Evolutionary conservation across 2,113 vertebrate species (phyloP).

Genomic region (Thryonomys swinderianus): DNA sequence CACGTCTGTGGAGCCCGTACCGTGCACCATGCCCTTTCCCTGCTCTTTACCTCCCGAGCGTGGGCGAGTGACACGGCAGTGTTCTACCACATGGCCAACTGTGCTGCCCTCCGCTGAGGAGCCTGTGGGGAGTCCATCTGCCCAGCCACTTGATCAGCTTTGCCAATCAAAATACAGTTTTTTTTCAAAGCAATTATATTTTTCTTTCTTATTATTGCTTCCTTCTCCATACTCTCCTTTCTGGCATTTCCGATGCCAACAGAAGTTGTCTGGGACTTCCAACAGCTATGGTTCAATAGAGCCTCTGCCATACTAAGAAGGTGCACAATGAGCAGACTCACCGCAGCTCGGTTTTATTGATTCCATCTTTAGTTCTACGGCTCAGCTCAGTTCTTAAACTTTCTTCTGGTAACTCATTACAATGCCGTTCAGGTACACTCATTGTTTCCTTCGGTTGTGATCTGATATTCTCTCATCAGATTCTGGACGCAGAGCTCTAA

Average conservation of each 20-base stretch:
- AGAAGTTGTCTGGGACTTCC: not conserved
- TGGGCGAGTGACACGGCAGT: not conserved
- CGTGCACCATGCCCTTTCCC: too few species aligned
- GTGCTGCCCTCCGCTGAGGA: not conserved
- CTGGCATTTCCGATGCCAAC: not conserved
- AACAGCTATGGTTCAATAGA: not conserved
- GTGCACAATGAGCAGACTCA: not conserved
- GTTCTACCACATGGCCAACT: not conserved
- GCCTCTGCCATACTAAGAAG: not conserved
- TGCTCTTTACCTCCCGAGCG: not conserved
- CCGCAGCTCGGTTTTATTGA: not conserved
- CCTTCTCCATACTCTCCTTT: not conserved
- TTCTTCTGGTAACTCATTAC: not conserved
- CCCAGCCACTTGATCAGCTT: not conserved
- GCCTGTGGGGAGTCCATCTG: not conserved
- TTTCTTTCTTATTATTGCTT: conserved; percentile 4
- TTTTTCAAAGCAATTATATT: not conserved
- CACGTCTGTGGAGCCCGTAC: not conserved
- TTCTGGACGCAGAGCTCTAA: not conserved
- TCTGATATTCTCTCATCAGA: not conserved
- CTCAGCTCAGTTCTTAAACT: not conserved
- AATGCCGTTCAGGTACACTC: not conserved
- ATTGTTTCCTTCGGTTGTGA: not conserved
- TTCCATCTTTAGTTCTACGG: too few species aligned
- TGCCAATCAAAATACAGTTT: not conserved